phyloP scores from a whole-genome alignment of 2,888 invertebrate species.

The Coremacera marginata region DNA sequence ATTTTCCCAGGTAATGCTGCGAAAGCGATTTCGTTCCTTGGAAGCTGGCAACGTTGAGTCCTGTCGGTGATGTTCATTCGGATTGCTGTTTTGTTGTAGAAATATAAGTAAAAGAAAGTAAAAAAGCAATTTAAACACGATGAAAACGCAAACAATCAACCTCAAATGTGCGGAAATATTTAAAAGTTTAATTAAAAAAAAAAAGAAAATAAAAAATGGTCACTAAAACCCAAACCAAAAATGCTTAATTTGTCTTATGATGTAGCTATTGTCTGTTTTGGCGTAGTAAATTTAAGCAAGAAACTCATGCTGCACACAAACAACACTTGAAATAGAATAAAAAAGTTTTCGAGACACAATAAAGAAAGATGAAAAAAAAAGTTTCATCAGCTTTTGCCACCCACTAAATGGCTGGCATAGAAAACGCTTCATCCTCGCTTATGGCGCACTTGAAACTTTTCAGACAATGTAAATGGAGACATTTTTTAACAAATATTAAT shows the following conservation, averaged over 20 bases:
- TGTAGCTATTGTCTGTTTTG: background rate
- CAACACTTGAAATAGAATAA: background rate
- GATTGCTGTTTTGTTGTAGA: constrained; percentile 74
- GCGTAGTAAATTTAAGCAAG: background rate
- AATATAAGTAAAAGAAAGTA: background rate
- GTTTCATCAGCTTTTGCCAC: background rate
- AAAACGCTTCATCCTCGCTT: background rate
- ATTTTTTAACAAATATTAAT: background rate
- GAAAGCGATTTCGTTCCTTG: constrained; percentile 86
- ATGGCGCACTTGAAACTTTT: background rate
- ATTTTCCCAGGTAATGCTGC: constrained; percentile 89
- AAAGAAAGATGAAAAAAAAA: background rate
- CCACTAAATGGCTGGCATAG: background rate
- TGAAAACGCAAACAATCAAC: constrained; percentile 50
- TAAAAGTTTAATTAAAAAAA: background rate
- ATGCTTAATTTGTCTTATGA: background rate
- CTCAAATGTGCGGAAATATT: constrained; percentile 44
- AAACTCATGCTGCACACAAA: background rate
- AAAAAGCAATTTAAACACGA: constrained; percentile 11
- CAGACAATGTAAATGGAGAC: background rate
- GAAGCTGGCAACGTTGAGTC: constrained; percentile 83
- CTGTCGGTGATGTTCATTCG: constrained; percentile 85
- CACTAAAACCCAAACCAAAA: background rate
- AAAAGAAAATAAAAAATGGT: background rate
- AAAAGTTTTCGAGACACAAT: no score